Evolutionary conservation across 2,797 vertebrate genomes (phyloP), one percentile per base, ranked within the genome.

Genomic region (Acanthopagrus latus): DNA sequence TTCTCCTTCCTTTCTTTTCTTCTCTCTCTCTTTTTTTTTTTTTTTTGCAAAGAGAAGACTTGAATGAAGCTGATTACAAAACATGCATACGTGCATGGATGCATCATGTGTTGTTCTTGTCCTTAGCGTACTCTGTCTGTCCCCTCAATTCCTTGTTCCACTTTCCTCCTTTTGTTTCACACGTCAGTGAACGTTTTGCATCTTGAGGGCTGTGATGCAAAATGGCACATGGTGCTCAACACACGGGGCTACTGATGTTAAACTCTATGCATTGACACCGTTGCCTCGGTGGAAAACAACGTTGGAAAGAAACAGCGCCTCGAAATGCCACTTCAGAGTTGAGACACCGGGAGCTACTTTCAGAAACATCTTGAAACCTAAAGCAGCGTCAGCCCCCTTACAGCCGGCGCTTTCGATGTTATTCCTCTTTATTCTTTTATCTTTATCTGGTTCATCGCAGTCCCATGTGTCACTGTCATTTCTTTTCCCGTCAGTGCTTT

Each of bases 1-100:
- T 82, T 81, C 46, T 67, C 44, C 74, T 73, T 66, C 29, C 12
- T 72, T 54, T 48, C 1, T 68, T 71, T 78, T 65, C 66, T 51
- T 29, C 14, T 18, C 5, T 51, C n/a, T n/a, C n/a, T n/a, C n/a
- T n/a, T n/a, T n/a, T n/a, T n/a, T n/a, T n/a, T n/a, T 64, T 44
- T 69, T 20, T 78, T 71, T 7, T 29, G 47, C 67, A 74, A 41
- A 68, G 54, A 71, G 21, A 72, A 68, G 44, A 77, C 44, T 78
- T 81, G 62, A 81, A 84, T 85, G 29, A 81, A 81, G 63, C 25
- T 48, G 56, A 72, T 68, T 78, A 29, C 5, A 69, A 72, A 54
- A 64, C 27, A 73, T 57, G n/a, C 14, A 55, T 51, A 21, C 59
- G 7, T 68, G 27, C 25, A 47, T 8, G 2, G 57, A n/a, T 23